These are phyloP conservation scores for Podarcis cretensis DNA, from an alignment of 2,113 vertebrate genomes.

Conservation along the genomic window DNA sequence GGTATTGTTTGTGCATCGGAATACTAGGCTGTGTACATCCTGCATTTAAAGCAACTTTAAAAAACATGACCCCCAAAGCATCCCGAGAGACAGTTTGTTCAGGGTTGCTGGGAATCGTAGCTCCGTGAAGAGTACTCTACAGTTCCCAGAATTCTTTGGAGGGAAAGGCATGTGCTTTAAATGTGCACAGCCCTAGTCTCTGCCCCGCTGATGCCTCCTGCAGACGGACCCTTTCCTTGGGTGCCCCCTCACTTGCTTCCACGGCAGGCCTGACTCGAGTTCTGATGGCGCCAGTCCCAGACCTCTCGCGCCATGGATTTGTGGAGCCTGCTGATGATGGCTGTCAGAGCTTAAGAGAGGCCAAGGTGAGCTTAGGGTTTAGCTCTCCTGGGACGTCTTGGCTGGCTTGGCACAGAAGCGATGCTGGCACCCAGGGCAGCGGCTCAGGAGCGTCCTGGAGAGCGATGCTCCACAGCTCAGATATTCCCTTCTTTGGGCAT, in stretches of 20 bases:
- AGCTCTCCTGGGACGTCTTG: neutral
- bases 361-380: constrained; percentile 5
- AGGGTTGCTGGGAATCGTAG: too few relatives aligned
- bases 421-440: neutral
- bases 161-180: too few relatives aligned
- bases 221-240: neutral
- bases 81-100: too few relatives aligned
- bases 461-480: neutral
- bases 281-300: too few relatives aligned
- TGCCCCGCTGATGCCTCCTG: neutral
- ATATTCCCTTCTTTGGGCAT: constrained; percentile 32
- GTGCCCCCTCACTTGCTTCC: neutral
- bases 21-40: too few relatives aligned
- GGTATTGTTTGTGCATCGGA: too few relatives aligned
- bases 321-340: neutral
- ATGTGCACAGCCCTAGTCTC: neutral
- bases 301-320: neutral
- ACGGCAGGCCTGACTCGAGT: neutral
- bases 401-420: neutral
- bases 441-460: neutral
- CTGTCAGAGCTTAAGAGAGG: neutral
- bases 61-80: too few relatives aligned
- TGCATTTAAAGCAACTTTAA: too few relatives aligned
- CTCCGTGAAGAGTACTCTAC: too few relatives aligned
- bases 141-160: too few relatives aligned